Conservation (phyloP, 2,113 vertebrate genomes). For the Perca schrenkii region DNA sequence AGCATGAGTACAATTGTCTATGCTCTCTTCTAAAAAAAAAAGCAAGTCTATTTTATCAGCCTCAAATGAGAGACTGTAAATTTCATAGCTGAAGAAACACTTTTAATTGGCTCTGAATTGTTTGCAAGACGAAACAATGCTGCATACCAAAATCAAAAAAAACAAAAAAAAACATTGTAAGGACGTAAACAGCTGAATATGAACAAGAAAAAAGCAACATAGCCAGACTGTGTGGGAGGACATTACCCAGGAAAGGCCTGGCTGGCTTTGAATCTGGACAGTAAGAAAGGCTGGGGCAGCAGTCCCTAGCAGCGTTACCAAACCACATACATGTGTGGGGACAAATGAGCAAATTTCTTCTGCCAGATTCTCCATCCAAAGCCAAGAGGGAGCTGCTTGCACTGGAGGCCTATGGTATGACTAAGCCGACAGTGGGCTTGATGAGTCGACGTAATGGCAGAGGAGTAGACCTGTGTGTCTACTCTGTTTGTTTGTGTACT, state of each 20-base stretch:
- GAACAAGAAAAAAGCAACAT: slow-evolving; percentile 45
- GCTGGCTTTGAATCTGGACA: slow-evolving; percentile 63
- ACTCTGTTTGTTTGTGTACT: slow-evolving; percentile 76
- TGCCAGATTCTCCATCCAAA: slow-evolving; percentile 71
- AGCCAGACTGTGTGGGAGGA: slow-evolving; percentile 75
- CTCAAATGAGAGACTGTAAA: not conserved
- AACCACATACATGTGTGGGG: slow-evolving; percentile 82
- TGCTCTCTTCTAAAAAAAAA: too few relatives aligned
- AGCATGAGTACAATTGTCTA: too few relatives aligned
- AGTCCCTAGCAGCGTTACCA: slow-evolving; percentile 73
- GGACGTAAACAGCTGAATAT: slow-evolving; percentile 47
- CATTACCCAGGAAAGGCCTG: slow-evolving; percentile 65
- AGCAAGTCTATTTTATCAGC: too few relatives aligned
- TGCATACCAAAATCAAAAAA: slow-evolving; percentile 23
- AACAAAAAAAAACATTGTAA: slow-evolving; percentile 25
- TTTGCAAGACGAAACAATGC: slow-evolving; percentile 26
- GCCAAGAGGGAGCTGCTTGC: slow-evolving; percentile 73
- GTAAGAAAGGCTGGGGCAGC: slow-evolving; percentile 65
- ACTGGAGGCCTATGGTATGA: slow-evolving; percentile 68
- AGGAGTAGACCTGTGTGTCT: slow-evolving; percentile 64
- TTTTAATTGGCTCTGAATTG: slow-evolving; percentile 1
- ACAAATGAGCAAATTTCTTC: slow-evolving; percentile 80
- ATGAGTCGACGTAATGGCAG: slow-evolving; percentile 71
- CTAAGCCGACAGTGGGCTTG: slow-evolving; percentile 74
- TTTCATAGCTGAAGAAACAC: slow-evolving; percentile 11